Evolutionary conservation across 2,888 invertebrate species (phyloP).

Genomic region (Toxonevra muliebris): DNA sequence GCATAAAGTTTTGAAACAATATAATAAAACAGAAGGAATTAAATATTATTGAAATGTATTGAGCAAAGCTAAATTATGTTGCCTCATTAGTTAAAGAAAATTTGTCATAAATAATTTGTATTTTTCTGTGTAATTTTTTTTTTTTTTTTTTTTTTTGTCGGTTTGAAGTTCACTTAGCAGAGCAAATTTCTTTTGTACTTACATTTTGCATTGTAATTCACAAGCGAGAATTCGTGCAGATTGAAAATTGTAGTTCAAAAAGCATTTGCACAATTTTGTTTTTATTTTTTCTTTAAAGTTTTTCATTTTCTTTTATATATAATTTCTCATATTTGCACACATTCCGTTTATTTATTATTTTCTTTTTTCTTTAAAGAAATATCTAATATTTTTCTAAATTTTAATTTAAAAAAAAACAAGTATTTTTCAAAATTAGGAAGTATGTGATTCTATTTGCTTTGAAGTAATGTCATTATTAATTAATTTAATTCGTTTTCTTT

Average conservation of each 20-base stretch:
- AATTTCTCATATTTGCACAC: too few species aligned
- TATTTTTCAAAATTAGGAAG: too few species aligned
- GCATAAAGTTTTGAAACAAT: background rate
- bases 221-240: too few species aligned
- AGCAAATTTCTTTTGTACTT: constrained; percentile 26
- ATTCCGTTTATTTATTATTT: too few species aligned
- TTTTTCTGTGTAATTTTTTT: background rate
- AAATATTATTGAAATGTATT: background rate
- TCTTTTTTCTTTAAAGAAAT: too few species aligned
- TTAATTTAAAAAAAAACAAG: too few species aligned
- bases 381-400: too few species aligned
- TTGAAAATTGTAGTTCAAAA: constrained; percentile 5
- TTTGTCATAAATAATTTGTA: constrained; percentile 2
- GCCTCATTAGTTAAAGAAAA: background rate
- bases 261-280: constrained; percentile 22
- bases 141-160: background rate
- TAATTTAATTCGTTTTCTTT: too few species aligned
- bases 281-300: constrained; percentile 31
- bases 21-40: background rate
- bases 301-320: constrained; percentile 3
- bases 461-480: too few species aligned
- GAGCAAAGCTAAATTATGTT: background rate
- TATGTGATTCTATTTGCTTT: too few species aligned
- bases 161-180: background rate
- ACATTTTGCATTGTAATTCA: constrained; percentile 13